These are phyloP conservation scores for Lordiphosa mommai DNA, from an alignment of 1,140 invertebrate species.

Conservation along the genomic window DNA sequence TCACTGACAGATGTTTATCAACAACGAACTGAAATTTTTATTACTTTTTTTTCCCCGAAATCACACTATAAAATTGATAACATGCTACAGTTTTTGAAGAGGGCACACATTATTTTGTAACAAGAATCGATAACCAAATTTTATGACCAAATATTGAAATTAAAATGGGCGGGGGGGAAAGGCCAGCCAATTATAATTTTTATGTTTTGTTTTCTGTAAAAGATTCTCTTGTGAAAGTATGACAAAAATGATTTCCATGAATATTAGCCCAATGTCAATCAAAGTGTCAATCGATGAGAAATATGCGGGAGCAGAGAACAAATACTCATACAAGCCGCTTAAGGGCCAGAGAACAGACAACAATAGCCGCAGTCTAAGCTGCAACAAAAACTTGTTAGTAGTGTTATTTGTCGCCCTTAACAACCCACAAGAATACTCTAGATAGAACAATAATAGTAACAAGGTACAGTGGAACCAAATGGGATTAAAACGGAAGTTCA, in stretches of 20 bases:
- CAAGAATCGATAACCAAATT: constrained; percentile 11
- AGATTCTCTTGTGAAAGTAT: no score
- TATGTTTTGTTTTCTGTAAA: not conserved
- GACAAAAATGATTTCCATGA: no score
- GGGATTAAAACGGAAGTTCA: not conserved
- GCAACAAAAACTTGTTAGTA: constrained; percentile 11
- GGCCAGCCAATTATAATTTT: constrained; percentile 23
- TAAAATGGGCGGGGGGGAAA: constrained; percentile 3
- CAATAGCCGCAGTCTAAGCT: not conserved
- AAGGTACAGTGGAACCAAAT: constrained; percentile 16
- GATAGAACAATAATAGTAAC: constrained; percentile 7
- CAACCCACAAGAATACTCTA: not conserved
- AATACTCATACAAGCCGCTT: not conserved
- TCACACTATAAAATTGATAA: constrained; percentile 68
- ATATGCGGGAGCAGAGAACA: not conserved
- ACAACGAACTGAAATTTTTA: constrained; percentile 44
- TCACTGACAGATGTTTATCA: constrained; percentile 63
- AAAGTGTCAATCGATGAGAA: constrained; percentile 35
- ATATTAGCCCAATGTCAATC: constrained; percentile 19
- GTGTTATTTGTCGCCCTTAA: constrained; percentile 38
- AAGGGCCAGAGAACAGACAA: not conserved
- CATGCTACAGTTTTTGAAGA: constrained; percentile 14
- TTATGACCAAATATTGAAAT: constrained; percentile 26
- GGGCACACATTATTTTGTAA: not conserved
- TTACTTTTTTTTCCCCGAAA: constrained; percentile 65